Percentiles rank a stretch among this genome's conserved stretches.
Conservation (phyloP, 2,113 vertebrate genomes). For the Tragelaphus imberbis region DNA sequence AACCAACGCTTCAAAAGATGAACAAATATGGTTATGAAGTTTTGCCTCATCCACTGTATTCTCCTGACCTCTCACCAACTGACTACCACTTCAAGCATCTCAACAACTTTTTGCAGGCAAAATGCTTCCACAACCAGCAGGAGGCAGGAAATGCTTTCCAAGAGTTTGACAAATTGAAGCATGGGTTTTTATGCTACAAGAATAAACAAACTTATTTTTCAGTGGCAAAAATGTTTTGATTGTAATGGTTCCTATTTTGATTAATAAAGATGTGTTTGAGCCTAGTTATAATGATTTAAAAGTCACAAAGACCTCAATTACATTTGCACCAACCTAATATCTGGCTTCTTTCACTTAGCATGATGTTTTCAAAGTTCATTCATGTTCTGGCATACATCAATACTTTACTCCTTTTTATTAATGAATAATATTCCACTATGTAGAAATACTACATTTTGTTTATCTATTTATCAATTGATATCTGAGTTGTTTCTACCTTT, state of each 20-base stretch:
- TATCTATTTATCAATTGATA: not conserved
- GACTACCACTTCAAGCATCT: not conserved
- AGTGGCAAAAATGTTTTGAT: not conserved
- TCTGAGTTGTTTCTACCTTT: not conserved
- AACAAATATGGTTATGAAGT: not conserved
- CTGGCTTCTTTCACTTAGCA: not conserved
- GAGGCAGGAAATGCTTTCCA: not conserved
- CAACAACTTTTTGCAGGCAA: not conserved
- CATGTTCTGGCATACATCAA: not conserved
- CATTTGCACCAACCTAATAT: not conserved
- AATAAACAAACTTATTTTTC: not conserved
- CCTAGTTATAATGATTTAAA: not conserved
- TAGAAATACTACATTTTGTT: not conserved
- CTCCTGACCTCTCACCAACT: not conserved
- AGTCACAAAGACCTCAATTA: not conserved
- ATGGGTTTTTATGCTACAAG: not conserved
- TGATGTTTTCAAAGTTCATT: not conserved
- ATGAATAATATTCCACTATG: not conserved
- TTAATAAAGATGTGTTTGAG: not conserved
- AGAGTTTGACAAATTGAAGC: not conserved
- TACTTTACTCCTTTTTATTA: not conserved
- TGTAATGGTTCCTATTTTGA: not conserved
- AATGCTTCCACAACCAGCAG: not conserved
- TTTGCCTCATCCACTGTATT: not conserved
- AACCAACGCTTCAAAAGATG: not conserved